phyloP scores from a whole-genome alignment of 2,113 vertebrate genomes.

The Puma concolor region DNA sequence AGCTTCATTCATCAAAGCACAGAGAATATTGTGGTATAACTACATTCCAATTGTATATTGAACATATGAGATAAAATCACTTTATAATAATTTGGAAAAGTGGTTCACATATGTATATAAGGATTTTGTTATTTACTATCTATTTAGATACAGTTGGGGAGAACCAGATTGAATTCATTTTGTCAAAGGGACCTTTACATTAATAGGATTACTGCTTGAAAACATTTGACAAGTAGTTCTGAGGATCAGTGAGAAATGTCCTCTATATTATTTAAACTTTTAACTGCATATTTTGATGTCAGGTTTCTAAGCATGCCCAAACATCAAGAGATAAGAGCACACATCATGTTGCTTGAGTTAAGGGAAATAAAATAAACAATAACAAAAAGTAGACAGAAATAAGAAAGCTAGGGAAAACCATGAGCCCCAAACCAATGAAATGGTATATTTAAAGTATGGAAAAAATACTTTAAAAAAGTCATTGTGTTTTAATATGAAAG shows the following conservation, averaged over 20 bases:
- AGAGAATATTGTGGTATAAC: neutral
- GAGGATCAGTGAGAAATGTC: neutral
- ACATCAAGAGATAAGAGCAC: neutral
- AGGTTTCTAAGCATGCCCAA: neutral
- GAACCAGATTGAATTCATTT: neutral
- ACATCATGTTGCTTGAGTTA: neutral
- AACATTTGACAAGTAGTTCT: neutral
- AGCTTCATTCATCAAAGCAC: neutral
- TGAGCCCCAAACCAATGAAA: neutral
- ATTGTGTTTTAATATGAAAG: neutral
- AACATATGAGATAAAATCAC: neutral
- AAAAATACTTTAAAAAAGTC: neutral
- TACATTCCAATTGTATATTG: neutral
- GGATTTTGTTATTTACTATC: neutral
- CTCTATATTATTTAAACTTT: neutral
- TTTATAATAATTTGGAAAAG: neutral
- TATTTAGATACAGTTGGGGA: neutral
- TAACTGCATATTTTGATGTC: neutral
- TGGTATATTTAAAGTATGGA: neutral
- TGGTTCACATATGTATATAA: neutral
- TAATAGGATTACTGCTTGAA: neutral
- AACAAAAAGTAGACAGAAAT: neutral
- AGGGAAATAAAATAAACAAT: neutral
- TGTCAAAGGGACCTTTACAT: neutral
- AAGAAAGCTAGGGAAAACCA: neutral